Percentiles rank a stretch among this genome's conserved stretches.
Conservation (phyloP, 1,140 invertebrate species). For the Drosophila guanche region DNA sequence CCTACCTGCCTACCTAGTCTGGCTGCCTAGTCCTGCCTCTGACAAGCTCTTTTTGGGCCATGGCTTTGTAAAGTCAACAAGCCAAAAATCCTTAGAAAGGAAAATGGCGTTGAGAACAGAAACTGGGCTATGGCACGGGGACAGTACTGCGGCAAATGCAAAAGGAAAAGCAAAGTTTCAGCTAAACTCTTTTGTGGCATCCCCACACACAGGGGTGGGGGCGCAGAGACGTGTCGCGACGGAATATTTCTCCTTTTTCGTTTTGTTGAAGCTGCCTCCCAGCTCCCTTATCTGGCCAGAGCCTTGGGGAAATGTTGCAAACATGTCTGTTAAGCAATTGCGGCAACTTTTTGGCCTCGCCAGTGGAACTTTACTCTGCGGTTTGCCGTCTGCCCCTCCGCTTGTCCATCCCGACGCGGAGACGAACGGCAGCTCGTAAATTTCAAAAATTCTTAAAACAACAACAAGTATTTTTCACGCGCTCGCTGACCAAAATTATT, state of each 20-base stretch:
- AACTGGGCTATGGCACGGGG: background rate
- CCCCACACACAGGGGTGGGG: conserved; percentile 1
- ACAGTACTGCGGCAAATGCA: conserved; percentile 57
- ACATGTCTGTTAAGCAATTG: conserved; percentile 50
- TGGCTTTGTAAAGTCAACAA: conserved; percentile 75
- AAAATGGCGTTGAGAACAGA: conserved; percentile 29
- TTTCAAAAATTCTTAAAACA: conserved; percentile 72
- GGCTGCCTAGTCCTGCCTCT: conserved; percentile 40
- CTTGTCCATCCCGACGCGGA: background rate
- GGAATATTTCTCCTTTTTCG: conserved; percentile 30
- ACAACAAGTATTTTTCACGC: conserved; percentile 69
- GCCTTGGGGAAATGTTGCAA: conserved; percentile 27
- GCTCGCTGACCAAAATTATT: conserved; percentile 76
- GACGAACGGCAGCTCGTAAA: conserved; percentile 71
- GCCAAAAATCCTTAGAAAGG: conserved; percentile 66
- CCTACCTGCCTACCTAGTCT: conserved; percentile 5
- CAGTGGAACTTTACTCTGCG: conserved; percentile 18
- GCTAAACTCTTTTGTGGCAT: conserved; percentile 71
- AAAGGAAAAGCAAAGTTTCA: conserved; percentile 68
- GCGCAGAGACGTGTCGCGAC: conserved; percentile 60
- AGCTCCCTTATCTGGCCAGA: conserved; percentile 1
- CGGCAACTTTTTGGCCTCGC: conserved; percentile 54
- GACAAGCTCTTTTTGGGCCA: conserved; percentile 58
- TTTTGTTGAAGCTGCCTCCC: conserved; percentile 26
- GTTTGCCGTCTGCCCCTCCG: background rate